A percentile compares a stretch with the other conserved stretches of the same genome.
These are phyloP conservation scores for Apostichopus parvimensis DNA, from an alignment of 35 echinoderm and acorn worm genomes.

Conservation along the genomic window DNA sequence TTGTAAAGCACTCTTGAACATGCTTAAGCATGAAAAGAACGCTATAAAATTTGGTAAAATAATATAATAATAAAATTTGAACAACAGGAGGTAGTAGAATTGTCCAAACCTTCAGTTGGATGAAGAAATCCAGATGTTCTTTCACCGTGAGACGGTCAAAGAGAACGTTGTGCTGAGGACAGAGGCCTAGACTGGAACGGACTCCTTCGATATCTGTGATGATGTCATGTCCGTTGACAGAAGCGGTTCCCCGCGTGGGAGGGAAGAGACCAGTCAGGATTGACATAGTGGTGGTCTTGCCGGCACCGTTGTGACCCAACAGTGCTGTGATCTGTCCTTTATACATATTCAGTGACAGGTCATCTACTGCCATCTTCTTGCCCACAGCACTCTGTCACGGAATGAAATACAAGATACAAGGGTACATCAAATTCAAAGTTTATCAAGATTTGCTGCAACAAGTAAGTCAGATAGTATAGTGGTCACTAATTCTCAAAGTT, in stretches of 20 bases:
- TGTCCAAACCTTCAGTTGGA: conserved; percentile 78
- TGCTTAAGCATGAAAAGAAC: too few relatives aligned
- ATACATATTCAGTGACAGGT: conserved; percentile 88
- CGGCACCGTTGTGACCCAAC: conserved; percentile 96
- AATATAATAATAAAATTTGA: too few relatives aligned
- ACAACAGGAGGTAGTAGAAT: neutral
- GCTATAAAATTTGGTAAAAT: too few relatives aligned
- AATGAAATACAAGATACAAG: too few relatives aligned
- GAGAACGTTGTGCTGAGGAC: conserved; percentile 99
- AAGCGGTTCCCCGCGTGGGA: conserved; percentile 72
- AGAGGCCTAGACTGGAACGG: conserved; percentile 82
- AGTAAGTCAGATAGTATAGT: too few relatives aligned
- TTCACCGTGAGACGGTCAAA: conserved; percentile 95
- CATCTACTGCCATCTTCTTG: conserved; percentile 93
- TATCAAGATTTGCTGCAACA: too few relatives aligned
- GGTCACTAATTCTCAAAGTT: too few relatives aligned
- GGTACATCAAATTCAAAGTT: too few relatives aligned
- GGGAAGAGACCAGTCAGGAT: conserved; percentile 97
- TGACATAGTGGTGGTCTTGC: conserved; percentile 99
- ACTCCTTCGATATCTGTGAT: conserved; percentile 75
- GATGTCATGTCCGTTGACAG: conserved; percentile 83
- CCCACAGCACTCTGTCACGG: conserved; percentile 86
- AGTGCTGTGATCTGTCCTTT: conserved; percentile 98
- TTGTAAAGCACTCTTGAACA: too few relatives aligned
- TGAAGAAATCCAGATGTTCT: conserved; percentile 97